A percentile compares a stretch with the other conserved stretches of the same genome.
These are phyloP conservation scores for Eretmodus cyanostictus DNA, from an alignment of 2,113 vertebrate genomes.

Conservation along the genomic window DNA sequence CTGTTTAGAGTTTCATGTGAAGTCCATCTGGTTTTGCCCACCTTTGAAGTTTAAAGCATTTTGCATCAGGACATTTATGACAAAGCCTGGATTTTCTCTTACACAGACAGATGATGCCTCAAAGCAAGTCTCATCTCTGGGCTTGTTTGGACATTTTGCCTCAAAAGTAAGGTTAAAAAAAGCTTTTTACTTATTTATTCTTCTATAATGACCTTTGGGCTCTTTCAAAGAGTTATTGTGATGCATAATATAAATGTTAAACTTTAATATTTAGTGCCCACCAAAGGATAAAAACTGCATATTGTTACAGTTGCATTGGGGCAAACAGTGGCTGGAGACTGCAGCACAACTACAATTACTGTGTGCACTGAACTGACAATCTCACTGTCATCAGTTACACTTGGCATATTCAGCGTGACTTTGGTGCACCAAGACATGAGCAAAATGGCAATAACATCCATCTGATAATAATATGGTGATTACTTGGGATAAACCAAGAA, in stretches of 20 bases:
- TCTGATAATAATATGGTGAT: neutral
- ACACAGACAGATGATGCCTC: neutral
- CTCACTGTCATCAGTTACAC: neutral
- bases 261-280: neutral
- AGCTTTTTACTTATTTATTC: neutral
- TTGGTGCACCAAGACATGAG: neutral
- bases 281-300: neutral
- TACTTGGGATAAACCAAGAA: neutral
- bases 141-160: neutral
- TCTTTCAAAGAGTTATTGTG: neutral
- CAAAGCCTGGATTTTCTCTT: neutral
- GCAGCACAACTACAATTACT: neutral
- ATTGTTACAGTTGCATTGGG: accelerated
- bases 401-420: neutral
- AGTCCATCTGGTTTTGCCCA: neutral
- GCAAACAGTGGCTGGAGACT: neutral
- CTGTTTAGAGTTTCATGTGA: neutral
- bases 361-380: neutral
- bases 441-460: neutral
- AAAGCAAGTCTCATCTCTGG: neutral
- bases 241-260: neutral
- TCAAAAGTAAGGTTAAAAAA: neutral
- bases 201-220: neutral
- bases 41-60: neutral
- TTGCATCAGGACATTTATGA: neutral